Evolutionary conservation across 2,888 invertebrate genomes (phyloP).

Genomic region (Nephrocerus scutellatus): DNA sequence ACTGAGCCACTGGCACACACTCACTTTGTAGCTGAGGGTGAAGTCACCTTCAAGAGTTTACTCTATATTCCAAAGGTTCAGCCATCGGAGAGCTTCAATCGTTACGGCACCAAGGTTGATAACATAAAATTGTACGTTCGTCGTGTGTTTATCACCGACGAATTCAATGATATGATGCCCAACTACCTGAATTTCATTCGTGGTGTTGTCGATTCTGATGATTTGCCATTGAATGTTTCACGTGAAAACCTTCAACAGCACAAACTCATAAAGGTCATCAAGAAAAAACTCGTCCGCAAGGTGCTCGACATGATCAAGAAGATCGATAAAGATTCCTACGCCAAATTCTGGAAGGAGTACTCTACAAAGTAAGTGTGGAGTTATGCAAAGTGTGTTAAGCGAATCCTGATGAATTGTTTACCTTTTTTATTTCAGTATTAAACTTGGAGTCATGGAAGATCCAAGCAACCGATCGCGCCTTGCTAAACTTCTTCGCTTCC

Average conservation of each 20-base stretch:
- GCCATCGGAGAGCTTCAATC: conserved; percentile 90
- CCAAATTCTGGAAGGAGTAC: conserved; percentile 98
- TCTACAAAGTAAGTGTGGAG: conserved; percentile 86
- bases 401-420: too few species aligned
- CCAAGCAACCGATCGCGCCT: conserved; percentile 91
- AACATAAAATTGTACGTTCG: conserved; percentile 96
- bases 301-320: conserved; percentile 98
- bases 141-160: conserved; percentile 98
- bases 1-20: conserved; percentile 72
- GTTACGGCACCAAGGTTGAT: conserved; percentile 89
- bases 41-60: conserved; percentile 96
- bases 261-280: conserved; percentile 97
- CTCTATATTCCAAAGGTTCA: conserved; percentile 87
- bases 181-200: conserved; percentile 92
- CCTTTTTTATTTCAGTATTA: conserved; percentile 56
- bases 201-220: conserved; percentile 98
- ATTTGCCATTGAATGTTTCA: conserved; percentile 95
- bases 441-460: conserved; percentile 96
- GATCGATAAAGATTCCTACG: conserved; percentile 79
- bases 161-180: conserved; percentile 99
- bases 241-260: conserved; percentile 98
- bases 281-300: conserved; percentile 97
- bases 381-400: neutral
- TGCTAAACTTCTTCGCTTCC: conserved; percentile 89
- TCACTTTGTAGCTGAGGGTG: conserved; percentile 98